phyloP scores from a whole-genome alignment of 2,888 invertebrate genomes.

The Eubasilissa splendida region DNA sequence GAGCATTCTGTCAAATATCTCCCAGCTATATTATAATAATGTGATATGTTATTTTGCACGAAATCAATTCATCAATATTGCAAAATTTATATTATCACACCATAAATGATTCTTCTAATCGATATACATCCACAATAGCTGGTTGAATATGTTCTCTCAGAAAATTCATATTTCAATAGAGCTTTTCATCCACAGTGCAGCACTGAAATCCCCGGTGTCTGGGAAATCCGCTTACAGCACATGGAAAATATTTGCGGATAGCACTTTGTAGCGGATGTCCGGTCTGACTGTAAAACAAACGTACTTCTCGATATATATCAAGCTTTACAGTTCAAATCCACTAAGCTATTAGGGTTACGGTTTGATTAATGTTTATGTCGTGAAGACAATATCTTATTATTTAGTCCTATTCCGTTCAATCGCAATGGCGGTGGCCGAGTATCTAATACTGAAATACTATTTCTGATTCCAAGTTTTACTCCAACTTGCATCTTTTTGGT shows the following conservation, averaged over 20 bases:
- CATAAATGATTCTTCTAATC: too few relatives aligned
- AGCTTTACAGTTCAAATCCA: conserved; percentile 27
- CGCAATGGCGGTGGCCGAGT: not conserved
- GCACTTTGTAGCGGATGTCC: conserved; percentile 53
- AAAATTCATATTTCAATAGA: conserved; percentile 34
- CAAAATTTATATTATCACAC: too few relatives aligned
- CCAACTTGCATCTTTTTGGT: too few relatives aligned
- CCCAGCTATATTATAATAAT: too few relatives aligned
- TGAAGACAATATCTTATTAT: conserved; percentile 17
- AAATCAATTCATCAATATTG: too few relatives aligned
- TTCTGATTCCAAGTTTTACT: not conserved
- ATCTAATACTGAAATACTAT: conserved; percentile 16
- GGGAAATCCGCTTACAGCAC: conserved; percentile 42
- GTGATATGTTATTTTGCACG: too few relatives aligned
- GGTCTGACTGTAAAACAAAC: conserved; percentile 51
- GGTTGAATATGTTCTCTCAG: not conserved
- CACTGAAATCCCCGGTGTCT: conserved; percentile 25
- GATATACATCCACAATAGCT: not conserved
- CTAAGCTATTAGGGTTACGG: conserved; percentile 9
- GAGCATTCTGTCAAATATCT: too few relatives aligned
- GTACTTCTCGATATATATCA: conserved; percentile 41
- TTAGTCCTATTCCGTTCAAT: not conserved
- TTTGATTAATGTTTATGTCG: conserved; percentile 20
- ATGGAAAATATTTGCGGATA: conserved; percentile 55
- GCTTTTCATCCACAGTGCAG: conserved; percentile 22